A percentile compares a stretch with the other conserved stretches of the same genome.
Evolutionary conservation across 2,888 invertebrate genomes (phyloP).

Genomic region (Nesidiocoris tenuis): DNA sequence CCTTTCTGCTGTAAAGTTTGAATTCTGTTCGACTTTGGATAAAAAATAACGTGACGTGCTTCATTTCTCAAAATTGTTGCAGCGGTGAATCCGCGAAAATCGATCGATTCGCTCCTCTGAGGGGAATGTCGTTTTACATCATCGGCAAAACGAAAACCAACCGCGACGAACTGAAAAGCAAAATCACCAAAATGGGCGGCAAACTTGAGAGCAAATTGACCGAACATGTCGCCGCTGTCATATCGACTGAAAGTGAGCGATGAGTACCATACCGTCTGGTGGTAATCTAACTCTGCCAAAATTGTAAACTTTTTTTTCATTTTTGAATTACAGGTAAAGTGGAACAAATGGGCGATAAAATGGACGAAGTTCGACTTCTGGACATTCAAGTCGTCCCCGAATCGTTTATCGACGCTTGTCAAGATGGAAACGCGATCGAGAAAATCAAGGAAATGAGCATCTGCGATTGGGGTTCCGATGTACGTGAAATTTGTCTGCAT

Average conservation of each 20-base stretch:
- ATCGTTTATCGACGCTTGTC: slow-evolving; percentile 67
- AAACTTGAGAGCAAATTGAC: slow-evolving; percentile 66
- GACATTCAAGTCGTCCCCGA: slow-evolving; percentile 81
- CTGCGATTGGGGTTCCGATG: slow-evolving; percentile 80
- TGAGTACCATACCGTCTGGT: not conserved
- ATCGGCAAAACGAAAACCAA: slow-evolving; percentile 61
- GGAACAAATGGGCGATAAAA: slow-evolving; percentile 65
- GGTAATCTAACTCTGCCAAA: not conserved
- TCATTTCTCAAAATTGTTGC: too few species aligned
- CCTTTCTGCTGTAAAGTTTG: too few species aligned
- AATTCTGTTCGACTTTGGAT: too few species aligned
- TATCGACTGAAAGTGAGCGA: slow-evolving; percentile 62
- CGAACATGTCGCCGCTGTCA: slow-evolving; percentile 69
- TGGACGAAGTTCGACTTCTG: slow-evolving; percentile 64
- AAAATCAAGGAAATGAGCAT: slow-evolving; percentile 70
- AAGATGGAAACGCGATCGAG: slow-evolving; percentile 61
- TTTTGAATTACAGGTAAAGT: slow-evolving; percentile 63
- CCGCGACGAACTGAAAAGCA: slow-evolving; percentile 66
- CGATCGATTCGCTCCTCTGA: slow-evolving; percentile 67
- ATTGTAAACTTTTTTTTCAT: slow-evolving; percentile 37
- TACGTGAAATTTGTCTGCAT: slow-evolving; percentile 56
- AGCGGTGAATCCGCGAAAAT: too few species aligned
- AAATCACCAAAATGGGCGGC: slow-evolving; percentile 75
- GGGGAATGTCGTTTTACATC: slow-evolving; percentile 75
- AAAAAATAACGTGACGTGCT: too few species aligned